A percentile compares a stretch with the other conserved stretches of the same genome.
phyloP scores from a whole-genome alignment of 2,888 invertebrate species.

The Caenorhabditis panamensis region DNA sequence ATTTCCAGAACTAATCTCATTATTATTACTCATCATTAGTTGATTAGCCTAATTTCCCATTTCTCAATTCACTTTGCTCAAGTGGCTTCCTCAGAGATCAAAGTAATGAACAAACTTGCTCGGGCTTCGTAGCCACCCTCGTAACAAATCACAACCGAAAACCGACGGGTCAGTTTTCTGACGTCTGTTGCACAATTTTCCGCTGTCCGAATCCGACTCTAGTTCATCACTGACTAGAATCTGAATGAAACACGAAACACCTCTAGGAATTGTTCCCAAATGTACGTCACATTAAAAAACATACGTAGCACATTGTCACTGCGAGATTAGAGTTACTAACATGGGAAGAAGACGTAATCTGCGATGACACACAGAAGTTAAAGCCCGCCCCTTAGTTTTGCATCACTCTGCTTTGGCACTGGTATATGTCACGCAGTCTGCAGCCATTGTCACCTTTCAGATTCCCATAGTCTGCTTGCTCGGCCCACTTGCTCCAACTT shows the following conservation, averaged over 20 bases:
- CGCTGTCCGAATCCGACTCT: background rate
- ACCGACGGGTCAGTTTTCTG: slow-evolving; percentile 20
- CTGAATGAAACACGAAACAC: background rate
- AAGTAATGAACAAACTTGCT: slow-evolving; percentile 32
- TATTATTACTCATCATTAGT: slow-evolving; percentile 42
- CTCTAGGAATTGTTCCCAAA: slow-evolving; percentile 8
- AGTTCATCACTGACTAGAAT: background rate
- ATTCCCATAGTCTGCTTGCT: background rate
- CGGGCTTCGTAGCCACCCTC: slow-evolving; percentile 9
- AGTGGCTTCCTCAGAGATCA: slow-evolving; percentile 56
- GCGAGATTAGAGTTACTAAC: slow-evolving; percentile 50
- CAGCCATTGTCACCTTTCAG: slow-evolving; percentile 1
- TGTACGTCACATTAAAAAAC: slow-evolving; percentile 36
- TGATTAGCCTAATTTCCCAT: slow-evolving; percentile 16
- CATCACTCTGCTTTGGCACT: background rate
- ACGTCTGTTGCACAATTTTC: slow-evolving; percentile 8
- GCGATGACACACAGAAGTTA: slow-evolving; percentile 47
- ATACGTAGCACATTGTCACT: slow-evolving; percentile 51
- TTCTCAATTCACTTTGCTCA: slow-evolving; percentile 13
- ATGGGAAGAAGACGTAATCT: slow-evolving; percentile 36
- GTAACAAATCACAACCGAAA: background rate
- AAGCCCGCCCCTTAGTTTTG: slow-evolving; percentile 24
- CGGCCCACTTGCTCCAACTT: too few relatives aligned
- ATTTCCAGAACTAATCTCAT: slow-evolving; percentile 1
- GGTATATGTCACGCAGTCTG: background rate